Percentiles rank a stretch among this genome's conserved stretches.
Evolutionary conservation across 2,797 vertebrate species (phyloP).

Genomic region (Enteromius mattozi): DNA sequence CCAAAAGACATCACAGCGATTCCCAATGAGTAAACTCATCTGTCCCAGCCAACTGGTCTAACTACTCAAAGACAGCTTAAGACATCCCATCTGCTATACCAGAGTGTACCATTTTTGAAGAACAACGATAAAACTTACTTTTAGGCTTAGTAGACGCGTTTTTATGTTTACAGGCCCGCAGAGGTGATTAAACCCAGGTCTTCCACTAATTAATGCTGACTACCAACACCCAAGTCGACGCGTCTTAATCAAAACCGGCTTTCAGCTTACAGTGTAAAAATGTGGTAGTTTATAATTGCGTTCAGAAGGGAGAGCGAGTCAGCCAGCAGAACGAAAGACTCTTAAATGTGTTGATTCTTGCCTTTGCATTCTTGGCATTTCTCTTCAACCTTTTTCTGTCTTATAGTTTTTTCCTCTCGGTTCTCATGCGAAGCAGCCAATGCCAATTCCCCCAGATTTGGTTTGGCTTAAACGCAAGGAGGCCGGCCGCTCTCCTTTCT

Average conservation of each 20-base stretch:
- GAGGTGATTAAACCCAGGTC: constrained; percentile 44
- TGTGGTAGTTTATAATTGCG: constrained; percentile 43
- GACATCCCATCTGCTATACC: neutral
- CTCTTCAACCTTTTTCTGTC: constrained; percentile 75
- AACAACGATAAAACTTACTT: neutral
- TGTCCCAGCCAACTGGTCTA: constrained; percentile 18
- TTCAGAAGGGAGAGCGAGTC: constrained; percentile 40
- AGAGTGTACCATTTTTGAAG: neutral
- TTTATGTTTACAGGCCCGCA: constrained; percentile 39
- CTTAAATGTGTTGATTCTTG: constrained; percentile 81
- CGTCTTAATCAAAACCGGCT: constrained; percentile 50
- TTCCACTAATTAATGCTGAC: constrained; percentile 40
- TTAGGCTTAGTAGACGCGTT: constrained; percentile 15
- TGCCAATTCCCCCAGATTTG: constrained; percentile 80
- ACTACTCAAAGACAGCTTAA: constrained; percentile 27
- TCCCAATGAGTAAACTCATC: constrained; percentile 20
- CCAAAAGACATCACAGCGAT: constrained; percentile 18
- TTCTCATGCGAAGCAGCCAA: constrained; percentile 76
- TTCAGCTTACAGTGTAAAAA: constrained; percentile 31
- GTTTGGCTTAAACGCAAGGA: constrained; percentile 76
- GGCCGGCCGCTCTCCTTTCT: constrained; percentile 67
- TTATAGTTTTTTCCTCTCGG: constrained; percentile 69
- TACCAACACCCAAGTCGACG: constrained; percentile 34
- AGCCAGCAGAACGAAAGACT: constrained; percentile 52
- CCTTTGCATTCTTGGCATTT: constrained; percentile 83